These are phyloP conservation scores for Euplexia lucipara DNA, from an alignment of 2,888 invertebrate species.

Conservation along the genomic window DNA sequence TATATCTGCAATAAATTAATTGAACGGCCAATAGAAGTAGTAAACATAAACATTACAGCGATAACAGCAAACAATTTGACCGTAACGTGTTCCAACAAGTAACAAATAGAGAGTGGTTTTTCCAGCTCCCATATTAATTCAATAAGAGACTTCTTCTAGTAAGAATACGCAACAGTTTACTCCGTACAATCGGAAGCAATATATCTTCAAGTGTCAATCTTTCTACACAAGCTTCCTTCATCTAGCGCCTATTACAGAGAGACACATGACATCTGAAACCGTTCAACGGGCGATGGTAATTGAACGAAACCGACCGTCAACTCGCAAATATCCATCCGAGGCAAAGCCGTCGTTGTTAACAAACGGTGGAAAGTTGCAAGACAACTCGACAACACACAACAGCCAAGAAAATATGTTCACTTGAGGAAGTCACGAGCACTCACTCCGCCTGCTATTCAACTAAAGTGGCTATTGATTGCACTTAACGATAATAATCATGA, in stretches of 20 bases:
- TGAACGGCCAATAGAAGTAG: slow-evolving; percentile 24
- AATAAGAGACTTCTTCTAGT: background rate
- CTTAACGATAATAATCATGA: slow-evolving; percentile 70
- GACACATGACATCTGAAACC: slow-evolving; percentile 64
- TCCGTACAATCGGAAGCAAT: slow-evolving; percentile 10
- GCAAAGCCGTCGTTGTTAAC: slow-evolving; percentile 65
- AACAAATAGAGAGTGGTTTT: slow-evolving; percentile 20
- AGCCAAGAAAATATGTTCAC: slow-evolving; percentile 76
- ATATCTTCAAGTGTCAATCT: slow-evolving; percentile 32
- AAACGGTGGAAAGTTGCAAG: slow-evolving; percentile 86
- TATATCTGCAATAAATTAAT: slow-evolving; percentile 59
- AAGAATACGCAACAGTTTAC: slow-evolving; percentile 19
- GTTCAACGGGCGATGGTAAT: slow-evolving; percentile 62
- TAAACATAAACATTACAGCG: slow-evolving; percentile 29
- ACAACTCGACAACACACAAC: slow-evolving; percentile 70
- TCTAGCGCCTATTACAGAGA: slow-evolving; percentile 37
- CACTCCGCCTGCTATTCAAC: slow-evolving; percentile 70
- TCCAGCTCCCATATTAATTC: background rate
- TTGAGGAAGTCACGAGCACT: slow-evolving; percentile 85
- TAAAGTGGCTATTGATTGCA: slow-evolving; percentile 78
- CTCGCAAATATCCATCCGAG: slow-evolving; percentile 57
- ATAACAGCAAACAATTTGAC: slow-evolving; percentile 33
- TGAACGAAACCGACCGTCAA: slow-evolving; percentile 66
- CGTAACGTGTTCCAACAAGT: slow-evolving; percentile 10
- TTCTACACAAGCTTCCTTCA: slow-evolving; percentile 33